Evolutionary conservation across 2,888 invertebrate genomes (phyloP).

Genomic region (Pollenia griseotomentosa): DNA sequence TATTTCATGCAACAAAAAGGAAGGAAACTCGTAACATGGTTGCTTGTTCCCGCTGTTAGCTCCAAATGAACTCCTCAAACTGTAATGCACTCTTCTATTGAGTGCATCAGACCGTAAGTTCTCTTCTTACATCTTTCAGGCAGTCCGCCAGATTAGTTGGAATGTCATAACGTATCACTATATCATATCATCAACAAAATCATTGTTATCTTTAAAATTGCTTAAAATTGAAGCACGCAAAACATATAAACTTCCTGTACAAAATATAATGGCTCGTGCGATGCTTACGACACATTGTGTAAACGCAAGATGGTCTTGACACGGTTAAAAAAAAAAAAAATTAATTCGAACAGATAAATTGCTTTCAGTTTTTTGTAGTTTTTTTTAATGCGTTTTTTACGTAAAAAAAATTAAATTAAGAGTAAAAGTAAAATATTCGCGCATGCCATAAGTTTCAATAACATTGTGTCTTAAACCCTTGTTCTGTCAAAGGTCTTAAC

Average conservation of each 20-base stretch:
- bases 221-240: conserved; percentile 35
- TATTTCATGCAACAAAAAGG: conserved; percentile 21
- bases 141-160: conserved; percentile 29
- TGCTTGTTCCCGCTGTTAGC: conserved; percentile 55
- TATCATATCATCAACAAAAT: background rate
- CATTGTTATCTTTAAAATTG: conserved; percentile 25
- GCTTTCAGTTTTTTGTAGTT: conserved; percentile 59
- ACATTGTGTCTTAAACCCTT: conserved; percentile 39
- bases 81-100: conserved; percentile 42
- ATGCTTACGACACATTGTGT: conserved; percentile 70
- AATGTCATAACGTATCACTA: conserved; percentile 26
- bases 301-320: conserved; percentile 41
- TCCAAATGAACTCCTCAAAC: conserved; percentile 29
- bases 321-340: conserved; percentile 13
- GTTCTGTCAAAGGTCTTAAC: conserved; percentile 32
- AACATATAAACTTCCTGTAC: conserved; percentile 42
- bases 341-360: conserved; percentile 21
- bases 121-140: conserved; percentile 13
- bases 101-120: conserved; percentile 59
- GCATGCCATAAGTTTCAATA: conserved; percentile 57
- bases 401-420: conserved; percentile 66
- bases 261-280: conserved; percentile 70
- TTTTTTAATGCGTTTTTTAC: conserved; percentile 63
- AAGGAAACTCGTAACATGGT: conserved; percentile 50
- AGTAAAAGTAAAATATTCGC: conserved; percentile 71